Evolutionary conservation across 2,113 vertebrate genomes (phyloP).

Genomic region (Falco punctatus): DNA sequence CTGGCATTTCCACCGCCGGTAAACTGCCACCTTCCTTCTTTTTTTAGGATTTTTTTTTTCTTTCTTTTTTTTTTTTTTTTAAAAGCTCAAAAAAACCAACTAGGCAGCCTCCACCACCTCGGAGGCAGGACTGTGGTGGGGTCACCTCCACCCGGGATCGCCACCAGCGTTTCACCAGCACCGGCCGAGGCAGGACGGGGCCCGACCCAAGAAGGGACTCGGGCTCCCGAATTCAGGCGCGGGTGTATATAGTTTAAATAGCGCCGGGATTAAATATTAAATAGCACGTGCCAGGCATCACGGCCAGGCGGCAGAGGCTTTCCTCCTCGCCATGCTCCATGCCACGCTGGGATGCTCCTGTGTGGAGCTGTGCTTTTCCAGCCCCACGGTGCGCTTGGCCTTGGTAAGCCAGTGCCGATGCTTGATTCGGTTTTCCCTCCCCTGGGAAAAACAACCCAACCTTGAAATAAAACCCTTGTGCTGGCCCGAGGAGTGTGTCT

Average conservation of each 20-base stretch:
- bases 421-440: not conserved
- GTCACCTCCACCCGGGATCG: fast-evolving
- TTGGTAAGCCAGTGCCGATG: not conserved
- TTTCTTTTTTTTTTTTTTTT: not conserved
- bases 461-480: not conserved
- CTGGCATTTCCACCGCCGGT: not conserved
- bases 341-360: fast-evolving
- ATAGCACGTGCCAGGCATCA: not conserved
- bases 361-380: not conserved
- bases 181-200: not conserved
- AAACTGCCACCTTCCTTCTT: not conserved
- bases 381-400: fast-evolving
- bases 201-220: not conserved
- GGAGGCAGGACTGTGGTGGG: not conserved
- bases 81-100: not conserved
- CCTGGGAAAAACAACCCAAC: not conserved
- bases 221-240: not conserved
- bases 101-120: not conserved
- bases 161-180: not conserved
- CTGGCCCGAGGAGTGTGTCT: not conserved
- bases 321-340: not conserved
- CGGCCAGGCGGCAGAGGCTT: not conserved
- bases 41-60: not conserved
- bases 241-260: constrained; percentile 44
- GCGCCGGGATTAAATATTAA: constrained; percentile 16